Evolutionary conservation across 1,140 invertebrate genomes (phyloP).

Genomic region (Aphaenogaster floridana): DNA sequence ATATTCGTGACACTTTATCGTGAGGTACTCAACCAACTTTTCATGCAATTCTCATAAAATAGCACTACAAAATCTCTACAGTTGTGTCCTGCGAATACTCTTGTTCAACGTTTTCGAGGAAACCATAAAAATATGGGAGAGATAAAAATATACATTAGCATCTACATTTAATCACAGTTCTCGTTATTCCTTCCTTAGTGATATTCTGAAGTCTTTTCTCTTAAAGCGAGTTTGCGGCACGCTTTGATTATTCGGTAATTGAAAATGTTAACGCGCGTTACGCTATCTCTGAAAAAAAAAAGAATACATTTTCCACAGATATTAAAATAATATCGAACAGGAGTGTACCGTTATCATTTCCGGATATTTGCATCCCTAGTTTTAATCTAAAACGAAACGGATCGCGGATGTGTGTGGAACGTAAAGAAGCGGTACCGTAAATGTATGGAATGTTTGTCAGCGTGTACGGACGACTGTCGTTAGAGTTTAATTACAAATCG

Average conservation of each 20-base stretch:
- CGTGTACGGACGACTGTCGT: not conserved
- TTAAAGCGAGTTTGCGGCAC: not conserved
- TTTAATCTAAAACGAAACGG: conserved; percentile 1
- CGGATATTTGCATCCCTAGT: conserved; percentile 54
- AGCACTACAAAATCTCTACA: not conserved
- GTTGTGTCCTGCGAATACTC: not conserved
- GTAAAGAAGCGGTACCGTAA: conserved; percentile 20
- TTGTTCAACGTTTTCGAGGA: not conserved
- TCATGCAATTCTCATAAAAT: not conserved
- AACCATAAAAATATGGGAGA: conserved; percentile 16
- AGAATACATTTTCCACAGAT: not conserved
- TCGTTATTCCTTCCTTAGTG: conserved; percentile 1
- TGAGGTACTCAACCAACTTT: not conserved
- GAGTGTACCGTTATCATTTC: conserved; percentile 32
- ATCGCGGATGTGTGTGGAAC: not conserved
- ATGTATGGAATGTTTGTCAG: conserved; percentile 16
- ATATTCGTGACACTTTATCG: not conserved
- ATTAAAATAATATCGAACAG: conserved; percentile 11
- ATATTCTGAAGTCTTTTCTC: conserved; percentile 14
- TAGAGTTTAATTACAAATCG: conserved; percentile 15
- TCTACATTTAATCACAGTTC: conserved; percentile 46
- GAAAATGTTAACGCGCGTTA: conserved; percentile 1
- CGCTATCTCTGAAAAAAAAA: not conserved
- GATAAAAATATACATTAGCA: conserved; percentile 12
- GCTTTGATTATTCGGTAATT: not conserved